phyloP scores from a whole-genome alignment of 2,113 vertebrate species.

The Takifugu flavidus region DNA sequence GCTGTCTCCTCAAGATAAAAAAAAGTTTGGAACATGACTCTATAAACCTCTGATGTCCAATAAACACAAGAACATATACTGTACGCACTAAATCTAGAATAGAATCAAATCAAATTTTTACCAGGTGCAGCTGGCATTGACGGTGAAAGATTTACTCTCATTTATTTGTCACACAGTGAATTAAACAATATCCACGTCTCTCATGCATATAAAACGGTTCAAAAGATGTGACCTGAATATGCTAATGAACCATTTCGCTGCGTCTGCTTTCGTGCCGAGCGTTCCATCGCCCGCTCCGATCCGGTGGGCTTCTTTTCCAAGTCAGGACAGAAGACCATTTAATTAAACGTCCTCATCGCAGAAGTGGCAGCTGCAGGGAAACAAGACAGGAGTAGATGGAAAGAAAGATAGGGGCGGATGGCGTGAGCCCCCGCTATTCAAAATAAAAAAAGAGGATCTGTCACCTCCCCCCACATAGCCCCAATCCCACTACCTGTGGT shows the following conservation, averaged over 20 bases:
- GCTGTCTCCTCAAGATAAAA: too few species aligned
- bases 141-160: neutral
- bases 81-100: too few species aligned
- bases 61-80: too few species aligned
- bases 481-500: constrained; percentile 41
- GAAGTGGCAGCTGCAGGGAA: constrained; percentile 44
- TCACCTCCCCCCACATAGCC: constrained; percentile 36
- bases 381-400: constrained; percentile 52
- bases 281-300: constrained; percentile 15
- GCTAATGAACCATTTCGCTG: constrained; percentile 11
- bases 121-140: too few species aligned
- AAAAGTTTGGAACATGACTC: too few species aligned
- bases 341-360: constrained; percentile 59
- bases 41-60: too few species aligned
- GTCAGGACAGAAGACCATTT: constrained; percentile 50
- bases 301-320: constrained; percentile 37
- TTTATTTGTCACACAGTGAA: neutral
- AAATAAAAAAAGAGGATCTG: constrained; percentile 20
- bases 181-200: neutral
- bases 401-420: neutral
- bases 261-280: constrained; percentile 32
- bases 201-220: constrained; percentile 4
- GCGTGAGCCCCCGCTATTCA: neutral
- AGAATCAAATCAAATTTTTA: neutral
- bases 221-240: constrained; percentile 4